Conservation (phyloP, 2,888 invertebrate species). For the Acrobasis consociella region DNA sequence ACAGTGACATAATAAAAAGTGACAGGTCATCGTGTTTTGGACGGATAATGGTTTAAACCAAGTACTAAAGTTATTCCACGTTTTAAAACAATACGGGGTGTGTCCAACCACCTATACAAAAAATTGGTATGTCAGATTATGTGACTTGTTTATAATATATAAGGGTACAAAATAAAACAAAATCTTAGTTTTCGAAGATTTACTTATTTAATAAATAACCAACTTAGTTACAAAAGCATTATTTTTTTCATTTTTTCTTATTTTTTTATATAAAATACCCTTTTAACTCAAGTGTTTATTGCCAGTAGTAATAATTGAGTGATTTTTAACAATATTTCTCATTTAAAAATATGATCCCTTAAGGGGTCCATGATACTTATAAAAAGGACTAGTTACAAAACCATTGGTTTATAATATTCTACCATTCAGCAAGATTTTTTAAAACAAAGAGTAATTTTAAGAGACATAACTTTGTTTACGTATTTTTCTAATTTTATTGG, state of each 20-base stretch:
- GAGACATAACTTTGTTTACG: not conserved
- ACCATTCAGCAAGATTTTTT: not conserved
- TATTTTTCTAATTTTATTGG: not conserved
- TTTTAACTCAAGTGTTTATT: conserved; percentile 48
- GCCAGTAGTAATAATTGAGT: conserved; percentile 38
- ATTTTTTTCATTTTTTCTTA: conserved; percentile 56
- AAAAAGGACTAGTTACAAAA: conserved; percentile 54
- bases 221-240: conserved; percentile 75
- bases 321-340: conserved; percentile 35
- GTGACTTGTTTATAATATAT: not conserved
- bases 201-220: conserved; percentile 80
- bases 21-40: too few species aligned
- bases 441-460: not conserved
- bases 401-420: conserved; percentile 7
- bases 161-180: conserved; percentile 53
- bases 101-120: too few species aligned
- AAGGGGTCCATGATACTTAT: conserved; percentile 39
- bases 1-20: too few species aligned
- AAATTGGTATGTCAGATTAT: not conserved
- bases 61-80: too few species aligned
- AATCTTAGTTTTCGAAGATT: conserved; percentile 64
- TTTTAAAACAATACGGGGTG: too few species aligned
- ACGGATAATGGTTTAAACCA: too few species aligned
- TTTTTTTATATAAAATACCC: conserved; percentile 48
- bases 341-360: conserved; percentile 38